phyloP scores from a whole-genome alignment of 2,888 invertebrate species.

The Cephus rjabovi region DNA sequence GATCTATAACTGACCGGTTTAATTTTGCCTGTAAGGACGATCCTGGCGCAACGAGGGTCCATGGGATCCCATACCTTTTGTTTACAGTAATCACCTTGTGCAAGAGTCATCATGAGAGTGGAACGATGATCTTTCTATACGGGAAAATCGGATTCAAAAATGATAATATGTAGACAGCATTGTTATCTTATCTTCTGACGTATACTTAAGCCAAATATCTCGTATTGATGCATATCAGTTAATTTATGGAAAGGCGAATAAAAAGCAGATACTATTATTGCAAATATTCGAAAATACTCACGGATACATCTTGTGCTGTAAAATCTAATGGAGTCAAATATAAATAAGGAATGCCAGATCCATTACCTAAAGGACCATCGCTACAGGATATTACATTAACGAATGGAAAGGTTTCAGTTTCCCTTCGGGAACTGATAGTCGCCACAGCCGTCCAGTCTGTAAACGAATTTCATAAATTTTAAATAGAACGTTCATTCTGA shows the following conservation, averaged over 20 bases:
- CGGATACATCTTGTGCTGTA: slow-evolving; percentile 75
- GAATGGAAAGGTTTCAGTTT: slow-evolving; percentile 76
- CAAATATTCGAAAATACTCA: slow-evolving; percentile 58
- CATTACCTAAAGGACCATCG: slow-evolving; percentile 76
- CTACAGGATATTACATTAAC: slow-evolving; percentile 77
- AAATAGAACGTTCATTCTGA: background rate
- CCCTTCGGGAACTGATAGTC: slow-evolving; percentile 74
- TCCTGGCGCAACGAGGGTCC: slow-evolving; percentile 81
- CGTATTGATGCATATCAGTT: background rate
- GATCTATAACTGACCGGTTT: slow-evolving; percentile 68
- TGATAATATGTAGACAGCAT: background rate
- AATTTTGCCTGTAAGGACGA: slow-evolving; percentile 77
- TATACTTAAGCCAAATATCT: background rate
- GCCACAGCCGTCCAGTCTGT: slow-evolving; percentile 80
- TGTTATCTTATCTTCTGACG: background rate
- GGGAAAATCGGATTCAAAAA: background rate
- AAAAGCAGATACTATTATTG: background rate
- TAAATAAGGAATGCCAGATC: slow-evolving; percentile 80
- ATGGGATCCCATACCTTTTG: slow-evolving; percentile 76
- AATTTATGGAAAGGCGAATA: background rate
- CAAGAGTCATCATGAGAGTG: slow-evolving; percentile 77
- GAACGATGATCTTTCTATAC: slow-evolving; percentile 74
- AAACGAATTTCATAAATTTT: slow-evolving; percentile 32
- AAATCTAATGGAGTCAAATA: slow-evolving; percentile 80
- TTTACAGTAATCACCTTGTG: slow-evolving; percentile 77